A percentile compares a stretch with the other conserved stretches of the same genome.
These are phyloP conservation scores for Autographa gamma DNA, from an alignment of 2,888 invertebrate species.

Conservation along the genomic window DNA sequence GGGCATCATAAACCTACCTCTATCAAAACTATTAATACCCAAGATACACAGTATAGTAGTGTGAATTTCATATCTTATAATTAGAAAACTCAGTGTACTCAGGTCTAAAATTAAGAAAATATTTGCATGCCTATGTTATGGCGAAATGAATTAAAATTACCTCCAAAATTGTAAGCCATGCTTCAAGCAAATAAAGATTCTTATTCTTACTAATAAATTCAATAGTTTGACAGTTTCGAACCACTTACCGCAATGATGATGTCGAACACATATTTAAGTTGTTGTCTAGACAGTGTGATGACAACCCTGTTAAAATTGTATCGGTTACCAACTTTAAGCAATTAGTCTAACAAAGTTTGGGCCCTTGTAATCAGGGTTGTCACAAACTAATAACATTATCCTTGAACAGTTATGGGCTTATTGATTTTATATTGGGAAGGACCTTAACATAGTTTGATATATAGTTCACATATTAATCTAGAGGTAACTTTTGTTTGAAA, in stretches of 20 bases:
- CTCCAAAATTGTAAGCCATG: no score
- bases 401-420: slow-evolving; percentile 10
- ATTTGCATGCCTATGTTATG: no score
- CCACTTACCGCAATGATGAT: not conserved
- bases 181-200: no score
- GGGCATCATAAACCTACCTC: not conserved
- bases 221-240: not conserved
- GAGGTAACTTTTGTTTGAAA: no score
- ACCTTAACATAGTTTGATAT: not conserved
- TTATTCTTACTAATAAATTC: slow-evolving; percentile 1
- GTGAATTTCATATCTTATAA: no score
- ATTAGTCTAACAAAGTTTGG: slow-evolving; percentile 26
- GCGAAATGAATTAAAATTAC: no score
- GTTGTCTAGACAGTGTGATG: slow-evolving; percentile 15
- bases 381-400: slow-evolving; percentile 17
- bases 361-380: slow-evolving; percentile 16
- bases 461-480: no score
- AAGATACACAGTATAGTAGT: no score
- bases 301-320: slow-evolving; percentile 27
- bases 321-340: slow-evolving; percentile 17
- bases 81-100: no score
- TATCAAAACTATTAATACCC: not conserved
- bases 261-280: slow-evolving; percentile 21
- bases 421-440: not conserved
- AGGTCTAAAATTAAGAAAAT: no score